phyloP scores from a whole-genome alignment of 2,888 invertebrate species.

The Calliphora vomitoria region DNA sequence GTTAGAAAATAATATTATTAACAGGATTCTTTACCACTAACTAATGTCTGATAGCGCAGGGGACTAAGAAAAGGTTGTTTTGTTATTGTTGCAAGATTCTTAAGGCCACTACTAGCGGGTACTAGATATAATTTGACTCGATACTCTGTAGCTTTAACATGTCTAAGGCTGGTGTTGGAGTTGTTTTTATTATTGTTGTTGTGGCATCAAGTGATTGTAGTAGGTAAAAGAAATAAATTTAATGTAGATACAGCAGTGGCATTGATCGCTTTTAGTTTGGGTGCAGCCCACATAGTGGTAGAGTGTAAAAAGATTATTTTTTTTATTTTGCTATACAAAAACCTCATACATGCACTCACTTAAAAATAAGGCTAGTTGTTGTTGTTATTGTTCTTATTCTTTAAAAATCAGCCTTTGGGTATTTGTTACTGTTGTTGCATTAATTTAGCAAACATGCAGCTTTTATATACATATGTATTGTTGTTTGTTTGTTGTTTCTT shows the following conservation, averaged over 20 bases:
- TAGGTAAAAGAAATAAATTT: slow-evolving; percentile 52
- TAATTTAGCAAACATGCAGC: slow-evolving; percentile 82
- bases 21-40: slow-evolving; percentile 65
- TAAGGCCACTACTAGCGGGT: slow-evolving; percentile 48
- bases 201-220: slow-evolving; percentile 56
- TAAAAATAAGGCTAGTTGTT: slow-evolving; percentile 60
- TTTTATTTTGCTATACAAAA: not conserved
- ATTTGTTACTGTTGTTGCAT: slow-evolving; percentile 78
- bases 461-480: slow-evolving; percentile 30
- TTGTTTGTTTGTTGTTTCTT: slow-evolving; percentile 26
- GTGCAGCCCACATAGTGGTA: slow-evolving; percentile 76
- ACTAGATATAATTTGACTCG: slow-evolving; percentile 16
- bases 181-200: slow-evolving; percentile 10
- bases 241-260: slow-evolving; percentile 64
- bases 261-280: slow-evolving; percentile 70
- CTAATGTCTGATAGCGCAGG: slow-evolving; percentile 34
- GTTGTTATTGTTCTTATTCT: slow-evolving; percentile 59
- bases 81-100: slow-evolving; percentile 40
- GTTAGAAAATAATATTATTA: slow-evolving; percentile 54
- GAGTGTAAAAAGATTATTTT: slow-evolving; percentile 32
- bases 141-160: slow-evolving; percentile 9
- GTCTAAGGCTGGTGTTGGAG: slow-evolving; percentile 44
- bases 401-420: slow-evolving; percentile 75
- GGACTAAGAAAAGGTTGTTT: slow-evolving; percentile 20
- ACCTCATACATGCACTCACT: slow-evolving; percentile 14